Conservation (phyloP, 2,797 vertebrate genomes). For the Enteromius anoplus region DNA sequence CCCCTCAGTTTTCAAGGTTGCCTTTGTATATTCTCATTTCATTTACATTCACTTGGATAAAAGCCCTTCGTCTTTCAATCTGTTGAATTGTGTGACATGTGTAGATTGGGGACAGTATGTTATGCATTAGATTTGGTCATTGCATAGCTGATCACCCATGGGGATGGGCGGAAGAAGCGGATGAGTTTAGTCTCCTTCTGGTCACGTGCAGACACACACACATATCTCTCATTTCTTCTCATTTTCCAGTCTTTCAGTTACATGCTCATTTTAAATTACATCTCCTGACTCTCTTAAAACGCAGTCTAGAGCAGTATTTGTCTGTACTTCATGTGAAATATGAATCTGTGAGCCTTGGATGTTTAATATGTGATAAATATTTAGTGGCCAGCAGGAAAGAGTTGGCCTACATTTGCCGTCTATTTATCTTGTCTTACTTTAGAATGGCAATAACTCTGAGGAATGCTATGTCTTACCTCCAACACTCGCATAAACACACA, state of each 20-base stretch:
- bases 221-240: constrained; percentile 22
- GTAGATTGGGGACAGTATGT: constrained; percentile 32
- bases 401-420: constrained; percentile 59
- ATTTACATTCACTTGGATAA: constrained; percentile 26
- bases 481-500: constrained; percentile 41
- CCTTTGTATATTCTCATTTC: constrained; percentile 24
- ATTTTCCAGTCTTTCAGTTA: constrained; percentile 21
- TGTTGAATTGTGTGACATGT: constrained; percentile 27
- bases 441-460: constrained; percentile 56
- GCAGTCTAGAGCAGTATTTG: constrained; percentile 31
- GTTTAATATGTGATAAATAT: constrained; percentile 60
- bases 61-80: constrained; percentile 11
- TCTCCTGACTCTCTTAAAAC: constrained; percentile 6
- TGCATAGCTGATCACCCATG: constrained; percentile 42
- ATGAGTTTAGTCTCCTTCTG: constrained; percentile 22
- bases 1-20: constrained; percentile 31
- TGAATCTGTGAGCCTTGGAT: constrained; percentile 47
- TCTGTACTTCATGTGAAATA: constrained; percentile 32
- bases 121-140: constrained; percentile 40
- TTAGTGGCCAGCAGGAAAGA: constrained; percentile 57
- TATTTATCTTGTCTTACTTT: constrained; percentile 50
- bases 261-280: constrained; percentile 18
- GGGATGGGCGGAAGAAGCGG: not conserved
- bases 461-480: constrained; percentile 47
- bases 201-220: not conserved